These are phyloP conservation scores for Meandrusa payeni DNA, from an alignment of 2,888 invertebrate species.

Conservation along the genomic window DNA sequence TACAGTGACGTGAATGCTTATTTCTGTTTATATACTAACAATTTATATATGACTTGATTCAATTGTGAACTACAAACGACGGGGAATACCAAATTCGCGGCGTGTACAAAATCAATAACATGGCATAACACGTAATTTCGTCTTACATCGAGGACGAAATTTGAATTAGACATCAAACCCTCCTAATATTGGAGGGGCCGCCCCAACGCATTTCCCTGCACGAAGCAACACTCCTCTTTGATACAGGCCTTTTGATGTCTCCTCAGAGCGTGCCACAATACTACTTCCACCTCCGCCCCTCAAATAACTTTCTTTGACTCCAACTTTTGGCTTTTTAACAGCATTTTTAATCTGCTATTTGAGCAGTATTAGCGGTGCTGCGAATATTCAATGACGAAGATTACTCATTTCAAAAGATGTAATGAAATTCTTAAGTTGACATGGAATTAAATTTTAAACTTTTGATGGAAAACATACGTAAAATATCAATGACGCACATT, in stretches of 20 bases:
- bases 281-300: slow-evolving; percentile 56
- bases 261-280: slow-evolving; percentile 59
- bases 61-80: neutral
- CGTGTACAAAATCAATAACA: slow-evolving; percentile 20
- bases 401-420: too few relatives aligned
- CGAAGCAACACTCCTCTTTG: slow-evolving; percentile 63
- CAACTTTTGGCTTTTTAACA: slow-evolving; percentile 53
- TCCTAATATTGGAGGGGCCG: slow-evolving; percentile 50
- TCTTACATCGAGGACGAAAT: slow-evolving; percentile 52
- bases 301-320: slow-evolving; percentile 55
- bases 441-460: too few relatives aligned
- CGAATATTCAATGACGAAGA: too few relatives aligned
- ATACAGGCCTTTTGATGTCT: slow-evolving; percentile 73
- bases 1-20: too few relatives aligned
- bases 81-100: slow-evolving; percentile 7
- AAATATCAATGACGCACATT: too few relatives aligned
- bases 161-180: slow-evolving; percentile 56
- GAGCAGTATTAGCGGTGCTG: neutral
- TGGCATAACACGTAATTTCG: slow-evolving; percentile 13
- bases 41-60: neutral
- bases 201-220: slow-evolving; percentile 50
- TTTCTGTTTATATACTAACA: too few relatives aligned
- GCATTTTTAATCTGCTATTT: slow-evolving; percentile 33
- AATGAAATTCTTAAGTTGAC: too few relatives aligned
- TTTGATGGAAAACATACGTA: too few relatives aligned